These are phyloP conservation scores for Daktulosphaira vitifoliae DNA, from an alignment of 1,140 invertebrate species.

Conservation along the genomic window DNA sequence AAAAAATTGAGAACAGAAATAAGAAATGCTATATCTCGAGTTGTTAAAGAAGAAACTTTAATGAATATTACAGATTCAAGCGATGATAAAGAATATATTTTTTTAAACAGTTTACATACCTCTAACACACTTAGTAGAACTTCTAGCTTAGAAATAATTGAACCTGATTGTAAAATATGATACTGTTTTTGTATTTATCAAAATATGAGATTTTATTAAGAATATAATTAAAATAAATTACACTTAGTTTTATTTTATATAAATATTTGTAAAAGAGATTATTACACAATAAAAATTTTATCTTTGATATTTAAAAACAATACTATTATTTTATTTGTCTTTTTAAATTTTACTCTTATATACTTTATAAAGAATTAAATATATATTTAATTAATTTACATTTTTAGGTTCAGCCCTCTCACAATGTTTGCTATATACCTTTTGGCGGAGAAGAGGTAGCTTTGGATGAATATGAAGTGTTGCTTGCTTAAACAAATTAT, in stretches of 20 bases:
- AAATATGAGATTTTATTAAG: background rate
- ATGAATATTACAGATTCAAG: background rate
- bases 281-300: too few species aligned
- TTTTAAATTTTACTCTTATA: too few species aligned
- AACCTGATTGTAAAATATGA: background rate
- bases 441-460: constrained; percentile 59
- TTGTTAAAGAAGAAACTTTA: background rate
- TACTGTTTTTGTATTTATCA: background rate
- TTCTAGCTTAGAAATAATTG: too few species aligned
- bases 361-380: too few species aligned
- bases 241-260: background rate
- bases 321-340: too few species aligned
- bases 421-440: constrained; percentile 61
- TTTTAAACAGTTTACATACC: too few species aligned
- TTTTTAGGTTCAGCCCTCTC: constrained; percentile 59
- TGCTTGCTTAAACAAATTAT: constrained; percentile 45
- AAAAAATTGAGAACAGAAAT: constrained; percentile 11
- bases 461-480: constrained; percentile 66
- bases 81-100: background rate
- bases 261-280: too few species aligned
- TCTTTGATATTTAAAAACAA: too few species aligned
- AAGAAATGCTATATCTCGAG: constrained; percentile 7
- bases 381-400: background rate
- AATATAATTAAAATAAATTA: background rate
- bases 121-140: too few species aligned